phyloP scores from a whole-genome alignment of 1,140 invertebrate species.

The Alviniconcha marisindica region DNA sequence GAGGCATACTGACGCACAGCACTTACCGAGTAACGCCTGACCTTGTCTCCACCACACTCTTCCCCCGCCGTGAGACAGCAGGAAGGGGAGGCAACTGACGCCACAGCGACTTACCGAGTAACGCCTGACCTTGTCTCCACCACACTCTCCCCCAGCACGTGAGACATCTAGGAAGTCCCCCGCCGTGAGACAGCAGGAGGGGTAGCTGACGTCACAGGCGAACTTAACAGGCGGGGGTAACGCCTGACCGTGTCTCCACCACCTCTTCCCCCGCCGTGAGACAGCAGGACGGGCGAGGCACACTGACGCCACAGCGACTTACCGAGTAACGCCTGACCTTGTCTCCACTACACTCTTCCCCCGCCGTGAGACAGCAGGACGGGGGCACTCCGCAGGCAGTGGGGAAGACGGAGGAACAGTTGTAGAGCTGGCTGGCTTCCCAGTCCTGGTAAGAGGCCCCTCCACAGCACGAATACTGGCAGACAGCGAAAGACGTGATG shows the following conservation, averaged over 20 bases:
- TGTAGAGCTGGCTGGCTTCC: slow-evolving; percentile 95
- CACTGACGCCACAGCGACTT: neutral
- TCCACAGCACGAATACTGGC: slow-evolving; percentile 88
- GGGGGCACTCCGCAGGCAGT: slow-evolving; percentile 90
- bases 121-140: too few species aligned
- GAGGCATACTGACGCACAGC: slow-evolving; percentile 84
- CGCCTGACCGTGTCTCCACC: neutral
- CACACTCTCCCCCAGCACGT: too few species aligned
- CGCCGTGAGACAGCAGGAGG: too few species aligned
- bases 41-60: slow-evolving; percentile 29
- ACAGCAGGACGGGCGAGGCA: too few species aligned
- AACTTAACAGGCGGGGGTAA: too few species aligned
- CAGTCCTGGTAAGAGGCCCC: slow-evolving; percentile 94
- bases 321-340: slow-evolving; percentile 29
- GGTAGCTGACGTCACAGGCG: too few species aligned
- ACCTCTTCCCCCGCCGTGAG: neutral
- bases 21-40: slow-evolving; percentile 36
- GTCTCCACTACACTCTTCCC: slow-evolving; percentile 26
- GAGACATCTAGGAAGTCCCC: too few species aligned
- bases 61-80: slow-evolving; percentile 81
- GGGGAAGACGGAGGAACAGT: slow-evolving; percentile 74
- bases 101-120: slow-evolving; percentile 80
- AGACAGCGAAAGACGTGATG: too few species aligned
- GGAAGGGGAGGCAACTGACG: slow-evolving; percentile 86
- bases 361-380: slow-evolving; percentile 84